These are phyloP conservation scores for Mastacembelus armatus DNA, from an alignment of 2,797 vertebrate genomes.

Conservation along the genomic window DNA sequence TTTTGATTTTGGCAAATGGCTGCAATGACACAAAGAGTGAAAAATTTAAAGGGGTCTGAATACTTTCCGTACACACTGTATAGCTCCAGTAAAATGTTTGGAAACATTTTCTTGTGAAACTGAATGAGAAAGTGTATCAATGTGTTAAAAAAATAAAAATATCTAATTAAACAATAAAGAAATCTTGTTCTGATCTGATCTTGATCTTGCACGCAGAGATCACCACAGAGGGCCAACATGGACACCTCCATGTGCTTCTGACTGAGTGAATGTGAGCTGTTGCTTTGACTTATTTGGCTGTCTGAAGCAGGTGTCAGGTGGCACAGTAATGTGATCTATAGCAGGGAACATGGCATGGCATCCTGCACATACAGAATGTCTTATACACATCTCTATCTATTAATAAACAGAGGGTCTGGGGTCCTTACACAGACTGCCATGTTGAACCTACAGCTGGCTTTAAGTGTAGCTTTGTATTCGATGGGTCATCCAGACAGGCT, in stretches of 20 bases:
- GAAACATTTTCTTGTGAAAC: no score
- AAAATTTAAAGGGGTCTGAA: no score
- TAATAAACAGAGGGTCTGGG: slow-evolving; percentile 61
- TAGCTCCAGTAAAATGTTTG: no score
- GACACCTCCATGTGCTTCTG: slow-evolving; percentile 11
- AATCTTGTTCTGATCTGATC: no score
- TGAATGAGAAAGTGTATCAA: no score
- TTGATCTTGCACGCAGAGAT: no score
- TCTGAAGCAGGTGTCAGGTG: slow-evolving; percentile 61
- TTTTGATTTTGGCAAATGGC: no score
- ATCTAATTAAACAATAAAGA: no score
- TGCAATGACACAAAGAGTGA: no score
- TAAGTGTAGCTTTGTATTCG: not conserved
- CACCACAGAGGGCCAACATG: slow-evolving; percentile 63
- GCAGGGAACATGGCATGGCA: slow-evolving; percentile 57
- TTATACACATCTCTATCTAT: slow-evolving; percentile 45
- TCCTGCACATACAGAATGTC: slow-evolving; percentile 51
- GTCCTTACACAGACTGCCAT: slow-evolving; percentile 51
- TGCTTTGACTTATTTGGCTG: slow-evolving; percentile 11
- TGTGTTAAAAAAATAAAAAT: no score
- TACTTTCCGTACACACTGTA: no score
- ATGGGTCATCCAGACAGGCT: not conserved
- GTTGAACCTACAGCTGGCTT: slow-evolving; percentile 13
- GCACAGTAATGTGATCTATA: slow-evolving; percentile 60
- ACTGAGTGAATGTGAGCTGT: not conserved